Percentiles rank a stretch among this genome's conserved stretches.
These are phyloP conservation scores for Zaprionus lineosus DNA, from an alignment of 2,888 invertebrate species.

Conservation along the genomic window DNA sequence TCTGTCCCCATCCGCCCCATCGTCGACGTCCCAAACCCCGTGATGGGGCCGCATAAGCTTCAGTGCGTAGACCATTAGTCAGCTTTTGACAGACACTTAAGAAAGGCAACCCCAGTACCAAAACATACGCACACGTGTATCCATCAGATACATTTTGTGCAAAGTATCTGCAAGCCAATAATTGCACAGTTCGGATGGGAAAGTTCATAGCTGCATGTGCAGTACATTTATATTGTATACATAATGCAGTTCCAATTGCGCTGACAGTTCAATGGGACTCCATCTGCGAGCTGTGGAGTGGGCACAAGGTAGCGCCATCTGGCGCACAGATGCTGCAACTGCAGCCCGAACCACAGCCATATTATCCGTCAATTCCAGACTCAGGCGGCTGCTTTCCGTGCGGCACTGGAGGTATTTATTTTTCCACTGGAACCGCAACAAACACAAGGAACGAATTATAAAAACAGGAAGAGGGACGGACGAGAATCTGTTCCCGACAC, in stretches of 20 bases:
- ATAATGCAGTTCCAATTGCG: constrained; percentile 23
- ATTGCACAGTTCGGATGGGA: background rate
- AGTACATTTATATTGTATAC: constrained; percentile 22
- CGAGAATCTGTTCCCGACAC: no score
- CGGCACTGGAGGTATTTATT: no score
- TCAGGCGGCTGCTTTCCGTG: no score
- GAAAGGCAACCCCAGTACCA: constrained; percentile 5
- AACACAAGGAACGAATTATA: no score
- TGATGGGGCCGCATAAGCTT: constrained; percentile 61
- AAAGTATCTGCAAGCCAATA: background rate
- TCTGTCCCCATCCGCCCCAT: constrained; percentile 3
- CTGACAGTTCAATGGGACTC: constrained; percentile 44
- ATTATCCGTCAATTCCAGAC: no score
- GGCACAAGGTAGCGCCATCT: constrained; percentile 62
- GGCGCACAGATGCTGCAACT: constrained; percentile 57
- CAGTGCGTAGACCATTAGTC: constrained; percentile 66
- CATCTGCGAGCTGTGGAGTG: background rate
- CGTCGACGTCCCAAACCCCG: background rate
- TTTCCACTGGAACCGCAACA: no score
- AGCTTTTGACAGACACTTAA: constrained; percentile 65
- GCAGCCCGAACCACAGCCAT: constrained; percentile 14
- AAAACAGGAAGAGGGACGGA: no score
- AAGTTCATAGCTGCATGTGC: no score
- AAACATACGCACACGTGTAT: background rate
- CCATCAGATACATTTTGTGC: constrained; percentile 25